phyloP scores from a whole-genome alignment of 2,888 invertebrate genomes.

The Ophion slaviceki region DNA sequence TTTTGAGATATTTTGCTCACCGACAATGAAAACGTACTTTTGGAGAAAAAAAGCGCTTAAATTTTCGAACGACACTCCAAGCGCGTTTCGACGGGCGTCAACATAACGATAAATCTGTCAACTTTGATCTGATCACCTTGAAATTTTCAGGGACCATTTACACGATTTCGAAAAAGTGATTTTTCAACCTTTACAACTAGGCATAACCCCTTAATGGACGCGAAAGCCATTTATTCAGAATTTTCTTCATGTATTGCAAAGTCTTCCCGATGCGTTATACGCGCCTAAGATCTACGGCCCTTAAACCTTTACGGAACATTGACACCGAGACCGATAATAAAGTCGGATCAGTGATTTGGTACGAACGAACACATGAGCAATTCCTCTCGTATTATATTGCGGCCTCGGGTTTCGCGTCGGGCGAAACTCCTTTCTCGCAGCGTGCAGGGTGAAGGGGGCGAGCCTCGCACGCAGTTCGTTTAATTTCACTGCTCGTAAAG shows the following conservation, averaged over 20 bases:
- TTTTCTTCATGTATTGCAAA: background rate
- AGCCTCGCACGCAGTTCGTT: conserved; percentile 59
- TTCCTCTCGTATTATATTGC: conserved; percentile 51
- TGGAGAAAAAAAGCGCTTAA: too few species aligned
- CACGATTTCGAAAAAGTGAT: too few species aligned
- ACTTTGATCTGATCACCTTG: too few species aligned
- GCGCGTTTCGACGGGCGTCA: too few species aligned
- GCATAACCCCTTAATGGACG: too few species aligned
- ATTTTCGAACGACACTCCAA: too few species aligned
- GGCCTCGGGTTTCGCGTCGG: conserved; percentile 25
- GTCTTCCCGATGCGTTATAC: conserved; percentile 1
- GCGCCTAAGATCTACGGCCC: conserved; percentile 1
- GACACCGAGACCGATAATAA: conserved; percentile 51
- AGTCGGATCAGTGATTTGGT: conserved; percentile 70
- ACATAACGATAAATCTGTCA: too few species aligned
- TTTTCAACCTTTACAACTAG: too few species aligned
- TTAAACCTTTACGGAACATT: conserved; percentile 33
- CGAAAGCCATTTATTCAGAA: background rate
- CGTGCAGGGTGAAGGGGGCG: conserved; percentile 20
- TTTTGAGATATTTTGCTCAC: too few species aligned
- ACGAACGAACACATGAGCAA: conserved; percentile 67
- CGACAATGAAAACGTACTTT: too few species aligned
- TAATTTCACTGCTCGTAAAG: conserved; percentile 73
- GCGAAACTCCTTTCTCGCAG: conserved; percentile 35
- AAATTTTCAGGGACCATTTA: too few species aligned